Percentiles rank a stretch among this genome's conserved stretches.
Conservation (phyloP, 2,797 vertebrate genomes). For the Platalea minor region DNA sequence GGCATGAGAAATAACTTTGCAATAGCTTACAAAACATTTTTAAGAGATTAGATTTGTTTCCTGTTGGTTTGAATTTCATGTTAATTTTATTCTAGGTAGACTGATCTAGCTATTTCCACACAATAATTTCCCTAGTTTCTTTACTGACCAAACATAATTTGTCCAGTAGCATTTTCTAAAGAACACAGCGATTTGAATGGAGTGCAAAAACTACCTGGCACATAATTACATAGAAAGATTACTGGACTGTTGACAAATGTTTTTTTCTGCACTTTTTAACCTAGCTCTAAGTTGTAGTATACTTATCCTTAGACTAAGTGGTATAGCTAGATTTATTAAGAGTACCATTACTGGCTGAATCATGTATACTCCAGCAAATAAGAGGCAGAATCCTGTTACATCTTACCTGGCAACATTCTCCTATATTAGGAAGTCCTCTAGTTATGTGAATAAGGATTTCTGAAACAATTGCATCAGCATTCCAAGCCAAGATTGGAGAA, state of each 20-base stretch:
- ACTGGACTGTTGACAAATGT: neutral
- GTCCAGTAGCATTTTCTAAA: neutral
- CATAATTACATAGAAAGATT: neutral
- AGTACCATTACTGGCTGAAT: neutral
- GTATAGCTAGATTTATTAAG: neutral
- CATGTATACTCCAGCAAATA: neutral
- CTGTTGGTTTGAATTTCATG: neutral
- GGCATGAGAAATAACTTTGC: neutral
- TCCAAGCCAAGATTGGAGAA: neutral
- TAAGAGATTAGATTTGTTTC: neutral
- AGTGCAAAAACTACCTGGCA: neutral
- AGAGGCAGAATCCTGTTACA: neutral
- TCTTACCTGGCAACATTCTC: neutral
- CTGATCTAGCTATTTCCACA: neutral
- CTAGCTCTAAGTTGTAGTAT: neutral
- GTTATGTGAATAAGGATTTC: neutral
- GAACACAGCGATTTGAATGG: neutral
- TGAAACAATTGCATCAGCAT: neutral
- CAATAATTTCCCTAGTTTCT: neutral
- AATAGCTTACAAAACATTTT: neutral
- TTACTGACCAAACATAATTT: neutral
- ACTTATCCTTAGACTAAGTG: neutral
- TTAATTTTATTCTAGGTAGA: neutral
- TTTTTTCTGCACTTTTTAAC: neutral
- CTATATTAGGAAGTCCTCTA: neutral